Evolutionary conservation across 1,140 invertebrate genomes (phyloP).

Genomic region (Neocloeon triangulifer): DNA sequence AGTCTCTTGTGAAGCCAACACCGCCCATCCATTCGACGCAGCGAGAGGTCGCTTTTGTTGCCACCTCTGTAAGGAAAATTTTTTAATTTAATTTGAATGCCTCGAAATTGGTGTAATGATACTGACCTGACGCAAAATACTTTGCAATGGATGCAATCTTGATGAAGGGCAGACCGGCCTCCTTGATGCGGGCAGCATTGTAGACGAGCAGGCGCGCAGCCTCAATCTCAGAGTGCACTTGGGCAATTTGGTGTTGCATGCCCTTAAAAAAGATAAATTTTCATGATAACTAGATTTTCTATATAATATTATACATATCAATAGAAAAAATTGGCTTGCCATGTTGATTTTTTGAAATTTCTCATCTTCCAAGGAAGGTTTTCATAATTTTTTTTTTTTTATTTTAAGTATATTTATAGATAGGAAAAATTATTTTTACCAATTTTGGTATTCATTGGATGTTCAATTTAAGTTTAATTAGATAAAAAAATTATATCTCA

Average conservation of each 20-base stretch:
- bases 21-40: slow-evolving; percentile 97
- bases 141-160: slow-evolving; percentile 94
- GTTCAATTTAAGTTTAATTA: too few relatives aligned
- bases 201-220: slow-evolving; percentile 72
- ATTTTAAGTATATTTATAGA: too few relatives aligned
- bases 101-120: slow-evolving; percentile 4
- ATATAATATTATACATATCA: too few relatives aligned
- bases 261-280: slow-evolving; percentile 43
- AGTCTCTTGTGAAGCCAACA: slow-evolving; percentile 87
- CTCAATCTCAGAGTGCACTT: slow-evolving; percentile 70
- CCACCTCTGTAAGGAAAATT: slow-evolving; percentile 56
- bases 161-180: slow-evolving; percentile 54
- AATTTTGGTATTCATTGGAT: too few relatives aligned
- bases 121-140: slow-evolving; percentile 51
- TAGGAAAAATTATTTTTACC: too few relatives aligned
- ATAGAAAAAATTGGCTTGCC: too few relatives aligned
- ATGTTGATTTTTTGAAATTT: too few relatives aligned
- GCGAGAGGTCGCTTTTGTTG: slow-evolving; percentile 60
- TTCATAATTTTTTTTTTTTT: too few relatives aligned
- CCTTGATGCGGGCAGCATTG: slow-evolving; percentile 77
- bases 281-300: too few relatives aligned
- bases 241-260: slow-evolving; percentile 87
- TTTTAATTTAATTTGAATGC: slow-evolving; percentile 1
- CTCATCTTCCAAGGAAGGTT: too few relatives aligned
- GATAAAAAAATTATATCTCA: too few relatives aligned